Base-by-base conservation (phyloP, 92 coral and sea anemone species). In the Epizoanthus illoricatus region DNA sequence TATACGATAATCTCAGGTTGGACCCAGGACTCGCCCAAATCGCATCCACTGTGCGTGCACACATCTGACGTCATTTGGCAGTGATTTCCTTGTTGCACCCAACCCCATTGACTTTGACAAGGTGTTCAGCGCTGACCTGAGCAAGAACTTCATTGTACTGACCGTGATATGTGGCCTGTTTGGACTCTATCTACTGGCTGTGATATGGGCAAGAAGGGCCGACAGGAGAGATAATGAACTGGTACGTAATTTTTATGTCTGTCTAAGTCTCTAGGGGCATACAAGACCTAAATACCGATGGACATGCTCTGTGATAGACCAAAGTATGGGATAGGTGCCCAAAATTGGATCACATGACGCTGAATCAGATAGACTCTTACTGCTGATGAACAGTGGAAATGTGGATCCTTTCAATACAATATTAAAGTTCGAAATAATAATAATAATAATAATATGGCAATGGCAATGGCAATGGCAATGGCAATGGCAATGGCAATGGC, bases 71-170 rank as follows among this genome's bases (percentile, higher is more conserved):
- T 84, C 92, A 56, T 95, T 95, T 39, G 95, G 92, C 19, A 91
- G 98, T 33, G 98, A 95, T 80, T 92, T 95, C 85, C 80, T 95
- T 39, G 98, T 95, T 42, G 98, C 98, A 20, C 98, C 98, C 7
- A 95, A 95, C 80, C 98, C 98, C 19, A 95, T 95, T 55, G 98
- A 95, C 85, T 95, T 95, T 62, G 96, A 88, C 73, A 89, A 92
- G 73, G 98, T 93, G 18, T 95, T 95, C 86, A 83, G 91, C 21
- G 98, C 96, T 5, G 97, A 94, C 56, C 86, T 95, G 67, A 90
- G 95, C 86, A 85, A 95, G 80, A 93, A 95, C 79, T 88, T 91
- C 15, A 92, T 85, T 0, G 98, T 95, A 7, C 80, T 95, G 62
- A 81, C 88, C 3, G 92, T 91, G 33, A 88, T 95, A 20, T 91